Evolutionary conservation across 2,797 vertebrate genomes (phyloP).

Genomic region (Tolypeutes matacus): DNA sequence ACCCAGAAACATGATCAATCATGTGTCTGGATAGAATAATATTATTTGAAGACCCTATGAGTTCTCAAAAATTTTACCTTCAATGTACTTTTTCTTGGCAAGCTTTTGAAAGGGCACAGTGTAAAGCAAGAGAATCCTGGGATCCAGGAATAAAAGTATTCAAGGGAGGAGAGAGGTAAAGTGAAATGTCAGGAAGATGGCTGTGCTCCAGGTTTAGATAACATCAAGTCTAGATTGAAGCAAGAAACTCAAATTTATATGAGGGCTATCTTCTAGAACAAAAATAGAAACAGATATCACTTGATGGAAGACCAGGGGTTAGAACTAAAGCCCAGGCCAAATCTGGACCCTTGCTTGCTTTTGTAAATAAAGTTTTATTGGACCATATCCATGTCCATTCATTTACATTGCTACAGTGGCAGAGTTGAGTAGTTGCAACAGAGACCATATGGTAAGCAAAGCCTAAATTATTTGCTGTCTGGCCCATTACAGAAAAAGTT

Average conservation of each 20-base stretch:
- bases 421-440: not conserved
- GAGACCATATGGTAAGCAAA: not conserved
- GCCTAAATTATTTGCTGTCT: not conserved
- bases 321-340: not conserved
- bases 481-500: not conserved
- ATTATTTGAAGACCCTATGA: not conserved
- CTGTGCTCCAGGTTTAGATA: rapidly evolving
- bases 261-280: not conserved
- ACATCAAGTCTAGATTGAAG: not conserved
- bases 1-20: not conserved
- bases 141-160: not conserved
- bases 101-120: not conserved
- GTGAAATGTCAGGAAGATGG: not conserved
- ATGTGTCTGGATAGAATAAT: not conserved
- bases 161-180: not conserved
- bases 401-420: not conserved
- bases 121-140: not conserved
- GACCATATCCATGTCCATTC: not conserved
- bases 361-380: not conserved
- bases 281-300: not conserved
- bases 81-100: not conserved
- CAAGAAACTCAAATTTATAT: not conserved
- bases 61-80: not conserved
- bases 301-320: not conserved
- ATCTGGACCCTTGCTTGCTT: not conserved